phyloP scores from a whole-genome alignment of 1,140 invertebrate genomes.

The Hycleus cichorii region DNA sequence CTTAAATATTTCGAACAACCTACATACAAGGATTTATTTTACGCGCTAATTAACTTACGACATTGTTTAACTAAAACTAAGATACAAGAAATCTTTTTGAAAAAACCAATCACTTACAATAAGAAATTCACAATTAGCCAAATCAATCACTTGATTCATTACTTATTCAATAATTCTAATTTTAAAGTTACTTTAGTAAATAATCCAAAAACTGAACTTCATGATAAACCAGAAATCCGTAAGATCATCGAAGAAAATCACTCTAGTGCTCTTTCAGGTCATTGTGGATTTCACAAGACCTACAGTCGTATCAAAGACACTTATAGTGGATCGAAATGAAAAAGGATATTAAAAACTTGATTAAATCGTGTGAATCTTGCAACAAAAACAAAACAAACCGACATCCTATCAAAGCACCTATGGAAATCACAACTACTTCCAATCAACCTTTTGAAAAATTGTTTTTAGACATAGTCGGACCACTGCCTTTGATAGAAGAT shows the following conservation, averaged over 20 bases:
- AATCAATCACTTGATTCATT: too few species aligned
- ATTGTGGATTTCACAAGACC: not conserved
- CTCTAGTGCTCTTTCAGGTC: not conserved
- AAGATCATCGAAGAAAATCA: not conserved
- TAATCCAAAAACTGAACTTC: not conserved
- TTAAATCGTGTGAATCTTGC: not conserved
- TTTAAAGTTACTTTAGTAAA: too few species aligned
- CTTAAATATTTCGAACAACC: too few species aligned
- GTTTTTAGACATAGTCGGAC: conserved; percentile 33
- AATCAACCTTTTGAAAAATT: conserved; percentile 16
- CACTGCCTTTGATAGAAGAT: conserved; percentile 21
- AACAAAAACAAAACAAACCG: conserved; percentile 1
- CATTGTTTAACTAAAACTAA: too few species aligned
- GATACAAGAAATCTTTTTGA: too few species aligned
- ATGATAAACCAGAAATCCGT: not conserved
- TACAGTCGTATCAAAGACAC: not conserved
- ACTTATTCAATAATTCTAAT: too few species aligned
- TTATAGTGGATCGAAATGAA: not conserved
- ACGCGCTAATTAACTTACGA: too few species aligned
- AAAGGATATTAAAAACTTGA: not conserved
- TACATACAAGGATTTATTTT: too few species aligned
- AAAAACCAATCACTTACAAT: too few species aligned
- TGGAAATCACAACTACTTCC: not conserved
- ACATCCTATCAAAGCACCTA: not conserved
- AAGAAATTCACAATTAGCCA: too few species aligned